phyloP scores from a whole-genome alignment of 2,113 vertebrate genomes.

The Dryoscopus gambensis region DNA sequence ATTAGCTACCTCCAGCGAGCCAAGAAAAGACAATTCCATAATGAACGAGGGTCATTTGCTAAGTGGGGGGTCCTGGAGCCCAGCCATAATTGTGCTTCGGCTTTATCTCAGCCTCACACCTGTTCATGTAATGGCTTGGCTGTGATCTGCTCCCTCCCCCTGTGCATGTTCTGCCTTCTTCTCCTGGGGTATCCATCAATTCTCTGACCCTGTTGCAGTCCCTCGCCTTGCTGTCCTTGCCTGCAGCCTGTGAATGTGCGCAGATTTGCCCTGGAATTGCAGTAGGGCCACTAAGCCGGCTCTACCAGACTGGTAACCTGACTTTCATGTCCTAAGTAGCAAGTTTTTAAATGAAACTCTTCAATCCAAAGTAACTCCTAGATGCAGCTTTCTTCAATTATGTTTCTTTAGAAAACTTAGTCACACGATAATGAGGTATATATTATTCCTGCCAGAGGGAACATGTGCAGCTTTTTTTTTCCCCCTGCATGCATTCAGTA shows the following conservation, averaged over 20 bases:
- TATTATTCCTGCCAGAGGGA: background rate
- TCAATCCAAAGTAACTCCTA: background rate
- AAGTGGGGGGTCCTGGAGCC: conserved; percentile 26
- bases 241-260: background rate
- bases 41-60: conserved; percentile 33
- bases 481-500: background rate
- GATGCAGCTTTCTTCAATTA: background rate
- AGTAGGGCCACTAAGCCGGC: background rate
- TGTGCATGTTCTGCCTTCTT: background rate
- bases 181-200: background rate
- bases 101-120: conserved; percentile 55
- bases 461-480: background rate
- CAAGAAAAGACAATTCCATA: background rate
- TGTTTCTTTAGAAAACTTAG: background rate
- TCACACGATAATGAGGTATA: background rate
- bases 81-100: background rate
- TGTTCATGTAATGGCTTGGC: background rate
- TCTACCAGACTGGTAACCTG: background rate
- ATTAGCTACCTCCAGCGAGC: background rate
- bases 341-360: background rate
- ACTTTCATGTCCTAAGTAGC: background rate
- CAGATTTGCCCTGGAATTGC: background rate
- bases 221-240: background rate
- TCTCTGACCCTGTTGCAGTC: background rate
- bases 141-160: background rate